Conservation (phyloP, 2,797 vertebrate genomes). For the Leptoclinus maculatus region DNA sequence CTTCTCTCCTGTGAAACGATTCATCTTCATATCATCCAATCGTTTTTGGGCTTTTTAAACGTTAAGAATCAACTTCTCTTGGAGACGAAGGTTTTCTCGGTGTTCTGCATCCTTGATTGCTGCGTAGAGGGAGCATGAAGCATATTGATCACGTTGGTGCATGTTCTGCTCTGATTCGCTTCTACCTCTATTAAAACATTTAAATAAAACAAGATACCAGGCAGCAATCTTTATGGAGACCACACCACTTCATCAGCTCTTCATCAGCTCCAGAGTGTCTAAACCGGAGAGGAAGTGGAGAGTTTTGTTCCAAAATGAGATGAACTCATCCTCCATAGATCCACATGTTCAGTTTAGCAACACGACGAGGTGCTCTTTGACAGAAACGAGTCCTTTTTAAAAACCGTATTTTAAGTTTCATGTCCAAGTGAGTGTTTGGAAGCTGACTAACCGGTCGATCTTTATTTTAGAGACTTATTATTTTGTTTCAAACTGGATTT, state of each 20-base stretch:
- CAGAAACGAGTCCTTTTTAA: background rate
- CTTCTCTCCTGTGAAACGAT: constrained; percentile 1
- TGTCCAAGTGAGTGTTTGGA: background rate
- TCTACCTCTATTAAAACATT: background rate
- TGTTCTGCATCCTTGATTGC: background rate
- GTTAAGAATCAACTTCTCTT: background rate
- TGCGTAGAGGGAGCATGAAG: constrained; percentile 45
- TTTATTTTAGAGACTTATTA: constrained; percentile 1
- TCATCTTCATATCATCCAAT: background rate
- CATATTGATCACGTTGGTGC: constrained; percentile 36
- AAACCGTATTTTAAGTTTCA: background rate
- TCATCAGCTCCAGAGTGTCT: background rate
- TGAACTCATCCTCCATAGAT: background rate
- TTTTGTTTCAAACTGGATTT: constrained; percentile 9
- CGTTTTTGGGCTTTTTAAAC: background rate
- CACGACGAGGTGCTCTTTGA: background rate
- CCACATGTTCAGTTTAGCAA: no score
- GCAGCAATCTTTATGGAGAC: no score
- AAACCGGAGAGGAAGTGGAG: constrained; percentile 18
- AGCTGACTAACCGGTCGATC: background rate
- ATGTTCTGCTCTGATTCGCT: constrained; percentile 55
- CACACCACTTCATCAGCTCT: background rate
- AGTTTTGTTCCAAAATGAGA: constrained; percentile 30
- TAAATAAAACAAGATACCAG: background rate
- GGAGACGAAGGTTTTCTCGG: constrained; percentile 10